A percentile compares a stretch with the other conserved stretches of the same genome.
Evolutionary conservation across 2,113 vertebrate genomes (phyloP).

Genomic region (Xenopus borealis): DNA sequence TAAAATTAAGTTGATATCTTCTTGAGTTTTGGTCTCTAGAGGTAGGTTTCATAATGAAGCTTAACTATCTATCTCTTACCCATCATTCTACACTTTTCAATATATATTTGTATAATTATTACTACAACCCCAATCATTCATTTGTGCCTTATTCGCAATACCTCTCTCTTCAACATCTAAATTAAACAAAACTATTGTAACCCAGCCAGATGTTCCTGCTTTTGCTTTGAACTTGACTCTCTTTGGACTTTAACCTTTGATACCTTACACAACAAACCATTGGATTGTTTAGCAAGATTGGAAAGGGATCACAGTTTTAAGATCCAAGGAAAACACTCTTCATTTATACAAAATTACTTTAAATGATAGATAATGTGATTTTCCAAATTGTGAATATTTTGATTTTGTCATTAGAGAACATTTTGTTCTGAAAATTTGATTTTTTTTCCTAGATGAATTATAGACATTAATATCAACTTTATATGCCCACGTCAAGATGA

Average conservation of each 20-base stretch:
- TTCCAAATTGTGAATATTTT: background rate
- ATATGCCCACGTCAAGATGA: no score
- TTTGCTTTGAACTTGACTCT: constrained; percentile 12
- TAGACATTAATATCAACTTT: no score
- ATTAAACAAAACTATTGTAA: background rate
- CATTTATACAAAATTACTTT: constrained; percentile 15
- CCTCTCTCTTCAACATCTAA: background rate
- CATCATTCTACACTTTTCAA: no score
- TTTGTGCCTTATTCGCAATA: background rate
- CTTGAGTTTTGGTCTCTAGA: no score
- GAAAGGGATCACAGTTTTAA: background rate
- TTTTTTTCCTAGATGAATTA: no score
- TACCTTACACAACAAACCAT: constrained; percentile 10
- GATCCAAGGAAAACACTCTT: constrained; percentile 14
- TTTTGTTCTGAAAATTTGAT: background rate
- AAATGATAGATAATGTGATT: constrained; percentile 16
- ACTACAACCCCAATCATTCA: no score
- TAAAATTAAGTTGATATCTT: no score
- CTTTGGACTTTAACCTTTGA: constrained; percentile 15
- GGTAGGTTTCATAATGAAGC: no score
- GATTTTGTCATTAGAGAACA: background rate
- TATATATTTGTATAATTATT: no score
- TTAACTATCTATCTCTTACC: no score
- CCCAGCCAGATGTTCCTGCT: constrained; percentile 10
- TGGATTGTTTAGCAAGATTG: constrained; percentile 7